These are phyloP conservation scores for Zoanthus sociatus DNA, from an alignment of 92 coral and sea anemone species.

Conservation along the genomic window DNA sequence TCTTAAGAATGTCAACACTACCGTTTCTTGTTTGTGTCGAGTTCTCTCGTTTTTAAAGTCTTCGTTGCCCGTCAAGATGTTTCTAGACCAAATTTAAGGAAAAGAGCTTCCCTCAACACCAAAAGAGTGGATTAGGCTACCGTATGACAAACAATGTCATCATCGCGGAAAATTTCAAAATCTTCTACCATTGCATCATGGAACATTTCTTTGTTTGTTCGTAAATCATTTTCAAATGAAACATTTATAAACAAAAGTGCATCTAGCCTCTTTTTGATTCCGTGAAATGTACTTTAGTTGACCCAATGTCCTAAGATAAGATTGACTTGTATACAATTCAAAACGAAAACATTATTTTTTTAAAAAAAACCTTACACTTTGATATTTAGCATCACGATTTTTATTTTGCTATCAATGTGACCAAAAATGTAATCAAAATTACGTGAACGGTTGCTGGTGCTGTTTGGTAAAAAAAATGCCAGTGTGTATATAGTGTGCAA, in stretches of 20 bases:
- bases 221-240: not conserved
- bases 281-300: not conserved
- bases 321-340: too few species aligned
- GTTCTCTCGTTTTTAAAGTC: not conserved
- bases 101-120: not conserved
- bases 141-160: not conserved
- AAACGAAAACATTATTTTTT: too few species aligned
- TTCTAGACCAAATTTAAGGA: not conserved
- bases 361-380: not conserved
- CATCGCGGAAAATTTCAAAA: slow-evolving; percentile 43
- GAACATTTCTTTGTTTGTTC: slow-evolving; percentile 19
- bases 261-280: not conserved
- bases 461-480: not conserved
- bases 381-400: not conserved
- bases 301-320: not conserved
- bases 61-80: not conserved
- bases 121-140: not conserved
- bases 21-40: not conserved
- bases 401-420: not conserved
- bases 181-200: slow-evolving; percentile 7
- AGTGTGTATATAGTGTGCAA: not conserved
- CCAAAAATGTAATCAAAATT: too few species aligned
- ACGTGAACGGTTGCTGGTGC: slow-evolving; percentile 13
- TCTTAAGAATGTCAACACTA: too few species aligned
- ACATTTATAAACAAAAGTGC: not conserved